phyloP scores from a whole-genome alignment of 2,797 vertebrate species.

The Scarus forsteni region DNA sequence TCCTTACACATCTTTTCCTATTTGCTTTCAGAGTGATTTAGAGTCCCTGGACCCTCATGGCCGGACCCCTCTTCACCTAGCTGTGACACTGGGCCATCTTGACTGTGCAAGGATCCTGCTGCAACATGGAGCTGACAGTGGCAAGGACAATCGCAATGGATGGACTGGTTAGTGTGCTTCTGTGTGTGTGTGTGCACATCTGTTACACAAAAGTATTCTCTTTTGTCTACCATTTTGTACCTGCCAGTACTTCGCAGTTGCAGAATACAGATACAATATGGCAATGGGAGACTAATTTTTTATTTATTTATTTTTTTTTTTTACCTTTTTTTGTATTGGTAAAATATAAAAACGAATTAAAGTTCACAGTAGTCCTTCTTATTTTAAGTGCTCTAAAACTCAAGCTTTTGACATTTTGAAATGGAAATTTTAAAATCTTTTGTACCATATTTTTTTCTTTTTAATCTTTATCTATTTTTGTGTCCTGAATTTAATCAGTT shows the following conservation, averaged over 20 bases:
- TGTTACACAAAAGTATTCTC: neutral
- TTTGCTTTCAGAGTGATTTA: slow-evolving; percentile 84
- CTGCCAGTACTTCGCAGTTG: slow-evolving; percentile 16
- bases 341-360: too few relatives aligned
- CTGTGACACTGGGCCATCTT: slow-evolving; percentile 92
- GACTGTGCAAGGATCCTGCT: slow-evolving; percentile 93
- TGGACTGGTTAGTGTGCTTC: slow-evolving; percentile 90
- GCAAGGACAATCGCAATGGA: slow-evolving; percentile 95
- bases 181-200: slow-evolving; percentile 6
- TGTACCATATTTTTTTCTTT: too few relatives aligned
- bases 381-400: too few relatives aligned
- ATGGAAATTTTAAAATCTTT: too few relatives aligned
- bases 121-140: slow-evolving; percentile 92
- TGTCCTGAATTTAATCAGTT: too few relatives aligned
- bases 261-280: slow-evolving; percentile 7
- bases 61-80: slow-evolving; percentile 94
- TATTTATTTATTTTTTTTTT: slow-evolving; percentile 32
- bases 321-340: too few relatives aligned
- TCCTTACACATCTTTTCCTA: neutral
- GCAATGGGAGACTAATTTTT: slow-evolving; percentile 27
- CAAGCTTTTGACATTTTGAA: too few relatives aligned
- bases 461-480: too few relatives aligned
- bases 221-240: slow-evolving; percentile 3
- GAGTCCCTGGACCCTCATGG: slow-evolving; percentile 94
- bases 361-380: too few relatives aligned